Evolutionary conservation across 2,797 vertebrate genomes (phyloP).

Genomic region (Dipus sagitta): DNA sequence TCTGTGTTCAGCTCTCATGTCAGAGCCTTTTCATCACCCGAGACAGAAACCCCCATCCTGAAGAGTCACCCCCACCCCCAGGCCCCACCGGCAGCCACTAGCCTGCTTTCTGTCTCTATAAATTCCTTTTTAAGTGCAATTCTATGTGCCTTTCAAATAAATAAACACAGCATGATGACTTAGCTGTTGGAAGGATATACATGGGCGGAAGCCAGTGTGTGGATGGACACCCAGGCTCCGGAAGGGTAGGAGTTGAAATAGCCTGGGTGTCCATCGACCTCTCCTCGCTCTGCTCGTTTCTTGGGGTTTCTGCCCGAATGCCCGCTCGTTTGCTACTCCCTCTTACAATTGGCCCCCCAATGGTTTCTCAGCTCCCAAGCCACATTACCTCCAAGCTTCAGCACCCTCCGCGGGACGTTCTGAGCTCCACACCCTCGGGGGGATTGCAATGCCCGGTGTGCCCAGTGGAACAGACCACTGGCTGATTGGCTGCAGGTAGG

Average conservation of each 20-base stretch:
- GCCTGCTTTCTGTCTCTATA: neutral
- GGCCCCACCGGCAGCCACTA: neutral
- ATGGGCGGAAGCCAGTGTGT: neutral
- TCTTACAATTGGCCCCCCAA: neutral
- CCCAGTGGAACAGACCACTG: neutral
- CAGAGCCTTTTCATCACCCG: neutral
- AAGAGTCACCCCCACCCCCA: neutral
- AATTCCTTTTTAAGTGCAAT: neutral
- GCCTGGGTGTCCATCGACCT: neutral
- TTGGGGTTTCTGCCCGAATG: neutral
- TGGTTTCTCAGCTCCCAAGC: neutral
- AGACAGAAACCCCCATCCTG: neutral
- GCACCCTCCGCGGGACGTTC: neutral
- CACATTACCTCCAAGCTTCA: neutral
- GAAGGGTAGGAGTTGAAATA: neutral
- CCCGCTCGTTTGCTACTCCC: neutral
- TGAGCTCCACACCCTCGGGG: neutral
- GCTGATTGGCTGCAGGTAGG: neutral
- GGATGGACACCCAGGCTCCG: neutral
- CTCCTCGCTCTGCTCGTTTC: neutral
- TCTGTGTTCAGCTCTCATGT: fast-evolving
- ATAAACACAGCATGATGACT: neutral
- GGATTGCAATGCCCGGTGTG: neutral
- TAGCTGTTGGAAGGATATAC: neutral
- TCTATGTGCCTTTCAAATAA: conserved; percentile 21